Conservation (phyloP, 1,140 invertebrate genomes). For the Microvelia longipes region DNA sequence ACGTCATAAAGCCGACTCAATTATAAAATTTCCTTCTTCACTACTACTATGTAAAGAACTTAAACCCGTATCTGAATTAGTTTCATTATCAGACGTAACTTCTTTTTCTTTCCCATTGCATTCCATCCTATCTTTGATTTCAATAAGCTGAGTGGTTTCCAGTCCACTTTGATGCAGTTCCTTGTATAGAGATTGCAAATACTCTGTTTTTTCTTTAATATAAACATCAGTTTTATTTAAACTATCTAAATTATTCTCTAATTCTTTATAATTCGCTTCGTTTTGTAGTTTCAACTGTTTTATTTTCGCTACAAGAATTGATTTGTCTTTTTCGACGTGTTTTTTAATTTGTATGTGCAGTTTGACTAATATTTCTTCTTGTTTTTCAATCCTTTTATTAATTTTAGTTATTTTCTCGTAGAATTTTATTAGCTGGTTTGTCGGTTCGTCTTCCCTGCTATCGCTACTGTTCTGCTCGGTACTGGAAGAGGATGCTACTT, state of each 20-base stretch:
- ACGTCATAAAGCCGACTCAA: conserved; percentile 23
- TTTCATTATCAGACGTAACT: conserved; percentile 29
- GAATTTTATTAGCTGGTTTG: background rate
- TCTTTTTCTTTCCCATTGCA: background rate
- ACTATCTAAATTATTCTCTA: background rate
- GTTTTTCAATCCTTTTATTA: background rate
- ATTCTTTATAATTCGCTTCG: background rate
- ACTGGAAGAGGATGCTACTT: background rate
- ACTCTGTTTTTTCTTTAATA: background rate
- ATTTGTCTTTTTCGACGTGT: background rate
- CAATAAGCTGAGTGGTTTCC: background rate
- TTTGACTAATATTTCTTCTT: background rate
- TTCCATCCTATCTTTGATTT: background rate
- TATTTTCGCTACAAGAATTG: background rate
- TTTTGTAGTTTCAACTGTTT: background rate
- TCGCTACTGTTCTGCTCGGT: background rate
- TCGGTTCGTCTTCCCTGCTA: background rate
- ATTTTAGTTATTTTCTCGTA: background rate
- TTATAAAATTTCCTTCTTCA: conserved; percentile 29
- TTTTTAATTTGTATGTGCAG: background rate
- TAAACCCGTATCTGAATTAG: conserved; percentile 40
- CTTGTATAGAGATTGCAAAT: background rate
- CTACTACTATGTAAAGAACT: conserved; percentile 38
- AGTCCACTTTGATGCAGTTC: background rate
- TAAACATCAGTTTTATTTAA: background rate